Evolutionary conservation across 2,888 invertebrate species (phyloP).

Genomic region (Andricus quercusramuli): DNA sequence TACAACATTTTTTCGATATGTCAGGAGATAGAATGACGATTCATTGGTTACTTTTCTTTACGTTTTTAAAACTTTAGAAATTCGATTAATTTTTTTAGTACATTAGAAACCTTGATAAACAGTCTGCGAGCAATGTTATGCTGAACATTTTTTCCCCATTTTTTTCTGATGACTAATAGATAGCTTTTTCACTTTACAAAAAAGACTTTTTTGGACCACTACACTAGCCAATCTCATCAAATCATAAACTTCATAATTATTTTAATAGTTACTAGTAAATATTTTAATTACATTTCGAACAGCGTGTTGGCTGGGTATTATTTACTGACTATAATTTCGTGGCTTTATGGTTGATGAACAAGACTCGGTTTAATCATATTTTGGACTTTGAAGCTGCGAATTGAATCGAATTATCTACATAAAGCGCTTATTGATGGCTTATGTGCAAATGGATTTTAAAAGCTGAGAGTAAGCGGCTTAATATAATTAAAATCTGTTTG

Average conservation of each 20-base stretch:
- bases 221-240: neutral
- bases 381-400: slow-evolving; percentile 2
- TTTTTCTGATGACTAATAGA: too few species aligned
- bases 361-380: neutral
- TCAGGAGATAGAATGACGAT: too few species aligned
- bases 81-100: too few species aligned
- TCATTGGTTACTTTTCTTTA: too few species aligned
- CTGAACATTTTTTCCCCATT: too few species aligned
- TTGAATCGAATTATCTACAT: neutral
- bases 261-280: neutral
- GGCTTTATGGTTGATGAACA: neutral
- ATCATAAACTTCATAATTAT: neutral
- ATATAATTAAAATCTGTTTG: slow-evolving; percentile 22
- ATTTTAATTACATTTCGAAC: neutral
- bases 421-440: slow-evolving; percentile 3
- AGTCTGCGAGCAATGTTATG: too few species aligned
- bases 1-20: too few species aligned
- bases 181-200: too few species aligned
- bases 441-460: slow-evolving; percentile 32
- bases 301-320: neutral
- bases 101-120: too few species aligned
- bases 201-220: too few species aligned
- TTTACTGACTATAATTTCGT: neutral
- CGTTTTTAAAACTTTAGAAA: too few species aligned
- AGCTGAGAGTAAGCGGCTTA: neutral